Evolutionary conservation across 2,888 invertebrate genomes (phyloP), one percentile per base, ranked within the genome.

Genomic region (Ypsolopha sequella): DNA sequence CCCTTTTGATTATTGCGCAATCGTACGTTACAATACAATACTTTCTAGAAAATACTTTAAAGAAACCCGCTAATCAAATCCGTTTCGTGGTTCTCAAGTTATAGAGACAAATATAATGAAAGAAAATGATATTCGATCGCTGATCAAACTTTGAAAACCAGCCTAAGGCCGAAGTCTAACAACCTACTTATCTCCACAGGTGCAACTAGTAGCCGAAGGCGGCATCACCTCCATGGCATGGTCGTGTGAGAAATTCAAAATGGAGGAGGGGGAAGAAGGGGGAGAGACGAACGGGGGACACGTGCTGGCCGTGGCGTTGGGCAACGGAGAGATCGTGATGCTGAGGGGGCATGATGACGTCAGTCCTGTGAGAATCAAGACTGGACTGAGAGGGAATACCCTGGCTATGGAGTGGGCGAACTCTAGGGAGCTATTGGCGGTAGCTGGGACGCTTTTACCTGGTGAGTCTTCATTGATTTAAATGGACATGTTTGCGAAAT

Each of bases 181-280:
- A 24, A 24, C 4, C 24, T 24, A 24, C 24, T 13, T 43, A 8
- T 36, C 9, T 48, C 13, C 33, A 13, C 59, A 87, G 87, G 92
- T 96, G n/a, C 93, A 94, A 67, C 75, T 96, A n/a, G 91, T 92
- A 54, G 91, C 93, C 41, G 94, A 95, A 66, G 93, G 96, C 52
- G 94, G 94, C 7, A 96, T 98, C 62, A 92, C 92, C 2, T 91
- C 94, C 48, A 96, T 98, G 95, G 93, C 95, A 11, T 98, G 98
- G 98, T 97, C 97, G 14, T 97, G 98, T 71, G 97, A 97, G 74
- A 97, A 97, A 70, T 98, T 98, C 80, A 97, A 97, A 84, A 97
- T 98, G 97, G 97, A 97, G 73, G 97, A 97, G 74, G 93, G 93
- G 1, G 95, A 95, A 64, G 95, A 95, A 58, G 89, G 88, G 1